Base-by-base conservation (phyloP, 2,888 invertebrate species). In the Harpalus rubripes region DNA sequence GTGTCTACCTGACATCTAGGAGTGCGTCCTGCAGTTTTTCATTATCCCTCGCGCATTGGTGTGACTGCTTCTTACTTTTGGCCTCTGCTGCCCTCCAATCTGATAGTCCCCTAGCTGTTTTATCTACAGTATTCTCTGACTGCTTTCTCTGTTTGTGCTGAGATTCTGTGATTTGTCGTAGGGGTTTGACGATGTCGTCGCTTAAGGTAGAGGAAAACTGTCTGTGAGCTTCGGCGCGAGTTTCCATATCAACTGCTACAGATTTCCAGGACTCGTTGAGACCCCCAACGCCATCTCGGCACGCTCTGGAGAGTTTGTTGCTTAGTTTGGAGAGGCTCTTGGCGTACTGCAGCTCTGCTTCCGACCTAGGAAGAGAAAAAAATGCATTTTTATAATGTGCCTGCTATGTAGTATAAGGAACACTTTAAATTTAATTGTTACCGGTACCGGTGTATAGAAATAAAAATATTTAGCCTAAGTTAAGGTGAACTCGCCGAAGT, bases 181-280 rank as follows among this genome's bases (percentile, higher is more conserved):
- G 93, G 80, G 98, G 98, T 91, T 97, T 97, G 32, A 97, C 96
- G 86, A 98, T 94, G 90, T 98, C 98, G 87, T 98, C 98, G 85
- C 95, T 92, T 61, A 98, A 92, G 58, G 96, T 94, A 87, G 93
- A 93, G 85, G 96, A 95, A 91, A 97, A 94, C 90, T 95, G 94
- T 90, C 97, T 95, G 92, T 98, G 98, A 82, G 96, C 94, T 90
- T 98, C 98, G 52, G 98, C 96, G 88, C 97, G 96, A 87, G 96
- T 94, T 91, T 98, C 98, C 95, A 98, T 96, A 92, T 98, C 97
- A n/a, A 95, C 92, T 79, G 97, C 97, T 86, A 97, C 97, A 87
- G 96, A 94, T 91, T 96, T 96, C 98, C 98, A 98, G 82, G 97
- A 97, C 88, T 97, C 96, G 87, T 96, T 95, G 88, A 98, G 94